Conservation (phyloP, 2,113 vertebrate species). For the Sitta europaea region DNA sequence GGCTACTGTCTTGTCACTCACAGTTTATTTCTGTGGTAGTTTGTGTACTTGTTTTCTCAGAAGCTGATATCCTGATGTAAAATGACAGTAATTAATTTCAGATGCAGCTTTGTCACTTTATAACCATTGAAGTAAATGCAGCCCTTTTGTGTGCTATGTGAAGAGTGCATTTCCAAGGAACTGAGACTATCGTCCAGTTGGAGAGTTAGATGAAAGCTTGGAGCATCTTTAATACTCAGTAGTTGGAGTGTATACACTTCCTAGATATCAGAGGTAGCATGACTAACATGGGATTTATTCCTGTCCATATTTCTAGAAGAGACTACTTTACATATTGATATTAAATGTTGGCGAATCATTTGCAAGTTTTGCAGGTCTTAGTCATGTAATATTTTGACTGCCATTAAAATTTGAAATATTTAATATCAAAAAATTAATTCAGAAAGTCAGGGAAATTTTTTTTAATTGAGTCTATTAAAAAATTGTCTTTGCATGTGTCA, state of each 20-base stretch:
- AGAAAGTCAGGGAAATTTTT: not conserved
- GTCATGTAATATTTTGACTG: not conserved
- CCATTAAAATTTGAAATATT: not conserved
- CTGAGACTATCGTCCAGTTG: not conserved
- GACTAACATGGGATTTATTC: not conserved
- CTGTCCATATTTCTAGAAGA: not conserved
- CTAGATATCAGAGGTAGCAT: not conserved
- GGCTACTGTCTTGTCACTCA: not conserved
- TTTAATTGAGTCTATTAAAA: not conserved
- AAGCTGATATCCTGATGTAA: not conserved
- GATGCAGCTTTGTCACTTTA: not conserved
- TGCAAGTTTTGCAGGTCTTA: not conserved
- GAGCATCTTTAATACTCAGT: not conserved
- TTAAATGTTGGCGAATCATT: not conserved
- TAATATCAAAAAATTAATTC: not conserved
- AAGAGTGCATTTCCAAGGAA: not conserved
- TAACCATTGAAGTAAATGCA: not conserved
- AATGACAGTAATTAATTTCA: not conserved
- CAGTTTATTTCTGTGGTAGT: not conserved
- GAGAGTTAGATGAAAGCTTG: not conserved
- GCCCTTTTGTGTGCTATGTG: not conserved
- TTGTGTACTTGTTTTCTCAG: not conserved
- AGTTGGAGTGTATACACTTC: not conserved
- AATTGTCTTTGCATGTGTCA: not conserved
- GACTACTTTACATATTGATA: not conserved